Conservation (phyloP, 2,888 invertebrate species). For the Thecocarcelia acutangulata region DNA sequence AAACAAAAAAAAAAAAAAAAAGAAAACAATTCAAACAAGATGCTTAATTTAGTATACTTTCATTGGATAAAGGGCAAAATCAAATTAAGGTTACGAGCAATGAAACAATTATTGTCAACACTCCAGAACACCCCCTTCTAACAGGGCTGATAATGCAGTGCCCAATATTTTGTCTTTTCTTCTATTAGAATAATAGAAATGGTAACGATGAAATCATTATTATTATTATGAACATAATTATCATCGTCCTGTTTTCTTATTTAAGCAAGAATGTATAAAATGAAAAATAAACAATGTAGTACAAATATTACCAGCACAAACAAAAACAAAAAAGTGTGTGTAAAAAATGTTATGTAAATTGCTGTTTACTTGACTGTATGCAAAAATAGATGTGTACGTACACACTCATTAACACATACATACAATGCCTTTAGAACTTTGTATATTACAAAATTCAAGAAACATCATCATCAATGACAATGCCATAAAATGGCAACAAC, state of each 20-base stretch:
- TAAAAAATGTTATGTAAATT: conserved; percentile 22
- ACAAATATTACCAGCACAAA: conserved; percentile 27
- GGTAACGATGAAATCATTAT: conserved; percentile 19
- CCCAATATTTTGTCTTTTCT: conserved; percentile 32
- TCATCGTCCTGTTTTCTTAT: conserved; percentile 10
- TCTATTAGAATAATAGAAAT: conserved; percentile 32
- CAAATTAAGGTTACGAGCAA: conserved; percentile 63
- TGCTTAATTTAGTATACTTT: background rate
- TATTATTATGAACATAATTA: conserved; percentile 34
- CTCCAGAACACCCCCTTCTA: conserved; percentile 27
- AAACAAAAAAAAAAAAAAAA: no score
- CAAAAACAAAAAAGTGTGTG: conserved; percentile 9
- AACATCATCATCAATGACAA: conserved; percentile 52
- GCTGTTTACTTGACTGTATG: background rate
- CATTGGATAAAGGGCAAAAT: background rate
- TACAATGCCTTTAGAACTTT: conserved; percentile 8
- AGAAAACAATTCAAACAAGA: background rate
- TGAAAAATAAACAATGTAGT: background rate
- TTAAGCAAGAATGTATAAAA: conserved; percentile 4
- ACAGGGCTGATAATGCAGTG: conserved; percentile 13
- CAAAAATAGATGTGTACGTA: background rate
- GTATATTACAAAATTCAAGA: conserved; percentile 32
- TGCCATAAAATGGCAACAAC: conserved; percentile 43
- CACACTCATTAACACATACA: background rate
- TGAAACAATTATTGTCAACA: conserved; percentile 67